Evolutionary conservation across 1,140 invertebrate genomes (phyloP).

Genomic region (Pogonus chalceus): DNA sequence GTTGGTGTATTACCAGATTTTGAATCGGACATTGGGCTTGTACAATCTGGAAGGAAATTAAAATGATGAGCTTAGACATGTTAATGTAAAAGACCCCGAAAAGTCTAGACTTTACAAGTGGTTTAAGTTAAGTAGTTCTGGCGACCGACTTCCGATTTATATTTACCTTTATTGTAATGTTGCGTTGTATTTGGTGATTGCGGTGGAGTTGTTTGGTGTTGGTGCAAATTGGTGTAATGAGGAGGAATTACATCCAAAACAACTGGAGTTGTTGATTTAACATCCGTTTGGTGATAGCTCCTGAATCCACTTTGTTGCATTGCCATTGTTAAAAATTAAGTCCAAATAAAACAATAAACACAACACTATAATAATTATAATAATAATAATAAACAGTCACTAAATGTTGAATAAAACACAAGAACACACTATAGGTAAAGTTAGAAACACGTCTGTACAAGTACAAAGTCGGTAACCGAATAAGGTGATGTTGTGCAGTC

Average conservation of each 20-base stretch:
- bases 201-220: constrained; percentile 25
- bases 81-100: neutral
- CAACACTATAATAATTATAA: neutral
- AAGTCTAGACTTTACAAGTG: neutral
- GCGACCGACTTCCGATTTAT: constrained; percentile 1
- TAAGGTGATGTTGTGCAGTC: constrained; percentile 3
- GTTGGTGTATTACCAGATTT: constrained; percentile 18
- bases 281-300: constrained; percentile 27
- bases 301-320: constrained; percentile 14
- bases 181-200: constrained; percentile 27
- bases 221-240: constrained; percentile 27
- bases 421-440: neutral
- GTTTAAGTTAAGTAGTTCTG: neutral
- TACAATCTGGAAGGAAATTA: constrained; percentile 32
- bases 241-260: constrained; percentile 29
- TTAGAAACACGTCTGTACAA: neutral
- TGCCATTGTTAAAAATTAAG: neutral
- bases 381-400: neutral
- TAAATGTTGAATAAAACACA: neutral
- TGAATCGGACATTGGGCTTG: constrained; percentile 32
- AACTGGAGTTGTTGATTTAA: constrained; percentile 19
- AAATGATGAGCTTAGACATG: constrained; percentile 1
- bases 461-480: neutral
- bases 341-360: neutral
- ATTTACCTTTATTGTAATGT: constrained; percentile 27